phyloP scores from a whole-genome alignment of 2,888 invertebrate genomes.

The Mechanitis messenoides region DNA sequence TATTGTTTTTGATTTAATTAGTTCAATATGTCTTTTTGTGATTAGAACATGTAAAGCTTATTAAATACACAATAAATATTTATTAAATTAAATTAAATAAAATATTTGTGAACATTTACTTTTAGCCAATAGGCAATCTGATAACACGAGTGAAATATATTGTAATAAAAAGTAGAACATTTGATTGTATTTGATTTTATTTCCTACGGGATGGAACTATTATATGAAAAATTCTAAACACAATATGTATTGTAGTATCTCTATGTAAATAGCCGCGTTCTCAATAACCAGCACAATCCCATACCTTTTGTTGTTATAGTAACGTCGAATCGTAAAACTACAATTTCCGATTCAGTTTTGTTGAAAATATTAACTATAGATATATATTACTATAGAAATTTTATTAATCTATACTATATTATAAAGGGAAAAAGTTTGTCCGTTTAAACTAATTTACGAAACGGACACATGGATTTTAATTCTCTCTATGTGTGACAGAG shows the following conservation, averaged over 20 bases:
- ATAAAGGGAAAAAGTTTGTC: no score
- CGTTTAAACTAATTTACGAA: no score
- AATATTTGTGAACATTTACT: no score
- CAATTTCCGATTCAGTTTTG: conserved; percentile 24
- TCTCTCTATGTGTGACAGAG: no score
- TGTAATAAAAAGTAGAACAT: not conserved
- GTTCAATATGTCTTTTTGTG: not conserved
- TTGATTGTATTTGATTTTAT: conserved; percentile 2
- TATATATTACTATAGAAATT: no score
- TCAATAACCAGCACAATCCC: conserved; percentile 15
- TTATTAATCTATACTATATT: no score
- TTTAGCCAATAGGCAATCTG: not conserved
- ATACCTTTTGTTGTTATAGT: conserved; percentile 17
- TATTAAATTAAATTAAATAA: no score
- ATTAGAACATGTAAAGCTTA: no score
- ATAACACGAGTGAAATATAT: not conserved
- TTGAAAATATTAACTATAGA: conserved; percentile 1
- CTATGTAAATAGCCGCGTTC: conserved; percentile 1
- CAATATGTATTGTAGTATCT: conserved; percentile 3
- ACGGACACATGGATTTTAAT: no score
- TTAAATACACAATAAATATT: no score
- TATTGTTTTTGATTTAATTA: not conserved
- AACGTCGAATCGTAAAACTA: conserved; percentile 20
- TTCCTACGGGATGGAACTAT: conserved; percentile 1
- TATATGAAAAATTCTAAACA: conserved; percentile 4